Conservation (phyloP, 2,113 vertebrate genomes). For the Archilochus colubris region DNA sequence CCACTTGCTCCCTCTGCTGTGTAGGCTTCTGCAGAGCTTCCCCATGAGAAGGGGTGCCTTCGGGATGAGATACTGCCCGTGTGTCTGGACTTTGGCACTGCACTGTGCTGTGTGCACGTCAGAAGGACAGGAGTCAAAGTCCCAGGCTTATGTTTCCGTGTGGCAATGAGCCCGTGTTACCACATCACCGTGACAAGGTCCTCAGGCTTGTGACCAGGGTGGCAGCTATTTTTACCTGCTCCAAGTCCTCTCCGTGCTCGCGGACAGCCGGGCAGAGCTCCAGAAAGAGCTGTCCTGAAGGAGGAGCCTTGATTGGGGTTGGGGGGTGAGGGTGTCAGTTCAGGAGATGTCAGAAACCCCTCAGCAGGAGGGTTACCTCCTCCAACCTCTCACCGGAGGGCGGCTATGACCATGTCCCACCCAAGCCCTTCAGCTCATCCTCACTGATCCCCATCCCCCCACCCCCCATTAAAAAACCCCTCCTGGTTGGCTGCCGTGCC, state of each 20-base stretch:
- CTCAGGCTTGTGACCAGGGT: neutral
- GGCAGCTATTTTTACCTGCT: neutral
- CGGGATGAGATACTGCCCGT: neutral
- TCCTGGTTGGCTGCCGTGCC: neutral
- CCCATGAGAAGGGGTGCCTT: neutral
- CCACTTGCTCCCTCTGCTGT: neutral
- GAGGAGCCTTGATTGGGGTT: rapidly evolving
- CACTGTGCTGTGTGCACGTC: rapidly evolving
- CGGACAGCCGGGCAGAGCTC: neutral
- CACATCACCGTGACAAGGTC: neutral
- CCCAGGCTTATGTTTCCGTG: neutral
- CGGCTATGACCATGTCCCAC: neutral
- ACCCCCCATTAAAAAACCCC: no score
- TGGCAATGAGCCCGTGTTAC: neutral
- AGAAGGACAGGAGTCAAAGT: neutral
- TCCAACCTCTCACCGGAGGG: neutral
- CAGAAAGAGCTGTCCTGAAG: neutral
- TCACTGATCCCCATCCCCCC: no score
- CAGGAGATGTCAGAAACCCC: neutral
- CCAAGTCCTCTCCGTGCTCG: neutral
- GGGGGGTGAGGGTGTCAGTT: neutral
- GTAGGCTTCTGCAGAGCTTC: neutral
- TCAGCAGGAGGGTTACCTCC: neutral
- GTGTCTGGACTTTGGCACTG: rapidly evolving
- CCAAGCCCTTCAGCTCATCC: neutral